Conservation (phyloP, 2,113 vertebrate genomes). For the Corythaixoides concolor region DNA sequence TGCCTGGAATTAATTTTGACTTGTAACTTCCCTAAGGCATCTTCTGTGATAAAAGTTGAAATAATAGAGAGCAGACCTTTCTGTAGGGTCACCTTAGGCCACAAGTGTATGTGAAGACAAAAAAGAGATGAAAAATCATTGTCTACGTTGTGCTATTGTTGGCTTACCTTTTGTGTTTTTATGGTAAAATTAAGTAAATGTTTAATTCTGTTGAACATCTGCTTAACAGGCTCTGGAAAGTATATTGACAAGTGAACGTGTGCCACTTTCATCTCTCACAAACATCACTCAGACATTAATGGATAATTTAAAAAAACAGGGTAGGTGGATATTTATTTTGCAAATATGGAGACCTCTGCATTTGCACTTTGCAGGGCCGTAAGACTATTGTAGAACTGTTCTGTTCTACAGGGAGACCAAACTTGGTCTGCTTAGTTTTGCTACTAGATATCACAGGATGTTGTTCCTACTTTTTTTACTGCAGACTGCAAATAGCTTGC, state of each 20-base stretch:
- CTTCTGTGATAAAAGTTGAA: neutral
- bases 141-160: neutral
- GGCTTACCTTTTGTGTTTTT: neutral
- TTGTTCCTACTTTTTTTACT: neutral
- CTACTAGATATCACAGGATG: neutral
- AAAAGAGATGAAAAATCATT: neutral
- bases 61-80: neutral
- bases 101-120: neutral
- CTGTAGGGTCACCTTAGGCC: neutral
- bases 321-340: conserved; percentile 70
- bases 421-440: neutral
- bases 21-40: neutral
- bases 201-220: neutral
- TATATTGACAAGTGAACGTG: conserved; percentile 82
- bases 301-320: conserved; percentile 85
- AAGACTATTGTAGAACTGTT: neutral
- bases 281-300: conserved; percentile 82
- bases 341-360: neutral
- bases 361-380: neutral
- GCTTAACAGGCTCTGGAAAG: conserved; percentile 88
- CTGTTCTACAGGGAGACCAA: neutral
- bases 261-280: conserved; percentile 85
- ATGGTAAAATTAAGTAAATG: neutral
- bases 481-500: neutral
- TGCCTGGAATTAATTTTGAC: neutral